Evolutionary conservation across 2,888 invertebrate species (phyloP), one percentile per base, ranked within the genome.

Genomic region (Noctua janthina): DNA sequence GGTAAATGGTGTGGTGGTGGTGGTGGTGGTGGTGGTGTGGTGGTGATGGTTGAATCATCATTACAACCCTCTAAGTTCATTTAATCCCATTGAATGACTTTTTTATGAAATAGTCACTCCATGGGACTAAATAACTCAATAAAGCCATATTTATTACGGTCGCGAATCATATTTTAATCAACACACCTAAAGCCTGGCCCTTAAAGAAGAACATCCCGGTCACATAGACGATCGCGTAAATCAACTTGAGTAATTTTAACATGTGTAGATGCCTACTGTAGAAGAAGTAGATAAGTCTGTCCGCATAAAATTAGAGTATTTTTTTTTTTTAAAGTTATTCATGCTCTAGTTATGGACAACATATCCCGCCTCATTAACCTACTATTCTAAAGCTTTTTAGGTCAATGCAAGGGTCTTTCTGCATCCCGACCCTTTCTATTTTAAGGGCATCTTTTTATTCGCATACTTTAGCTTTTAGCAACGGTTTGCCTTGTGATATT

Each of bases 341-440:
- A 49, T 75, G 49, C 35, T 75, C 67, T 84, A 75, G 23, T 29
- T 84, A 73, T 39, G 62, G 56, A 68, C 49, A 73, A 66, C 69
- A 29, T 76, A 70, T 46, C 20, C n/a, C 74, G 68, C 15, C 70
- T 86, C 74, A 83, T 83, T 76, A 76, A 43, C 74, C 80, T 71
- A 73, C 66, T 70, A 70, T 56, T 67, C 43, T 49, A 69, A 67
- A 72, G 72, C 66, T 84, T 90, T 90, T 85, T 88, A 87, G 91
- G 91, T 91, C 91, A 91, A 78, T 85, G 86, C 89, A 90, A 84
- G 86, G 88, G 90, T 78, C 79, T 78, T 85, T 84, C 64, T 90
- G 87, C 84, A 88, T 86, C 83, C 86, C 83, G 71, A 85, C 83
- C 86, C 72, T 87, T 85, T 89, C 88, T 91, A 90, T 90, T 90